phyloP scores from a whole-genome alignment of 2,888 invertebrate genomes.

The Acronicta psi region DNA sequence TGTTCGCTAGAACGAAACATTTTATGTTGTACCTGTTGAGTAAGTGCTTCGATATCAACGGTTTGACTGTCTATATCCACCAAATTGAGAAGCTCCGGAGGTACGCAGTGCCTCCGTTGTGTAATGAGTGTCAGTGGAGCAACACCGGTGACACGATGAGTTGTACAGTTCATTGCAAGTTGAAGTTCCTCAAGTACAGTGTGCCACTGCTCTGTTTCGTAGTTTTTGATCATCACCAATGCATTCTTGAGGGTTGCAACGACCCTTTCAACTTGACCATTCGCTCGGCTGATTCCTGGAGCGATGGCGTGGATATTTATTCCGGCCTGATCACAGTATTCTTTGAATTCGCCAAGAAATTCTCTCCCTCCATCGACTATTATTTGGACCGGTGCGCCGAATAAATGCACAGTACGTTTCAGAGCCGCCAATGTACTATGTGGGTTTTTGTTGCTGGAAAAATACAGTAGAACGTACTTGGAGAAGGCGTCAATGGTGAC shows the following conservation, averaged over 20 bases:
- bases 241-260: conserved; percentile 50
- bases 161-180: conserved; percentile 20
- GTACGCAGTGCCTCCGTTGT: conserved; percentile 15
- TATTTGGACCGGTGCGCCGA: background rate
- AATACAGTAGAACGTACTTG: background rate
- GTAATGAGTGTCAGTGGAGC: conserved; percentile 20
- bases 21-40: too few relatives aligned
- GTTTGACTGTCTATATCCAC: conserved; percentile 14
- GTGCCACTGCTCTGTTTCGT: conserved; percentile 16
- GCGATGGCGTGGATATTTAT: conserved; percentile 11
- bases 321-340: background rate
- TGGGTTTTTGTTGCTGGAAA: background rate
- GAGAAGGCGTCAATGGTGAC: background rate
- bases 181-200: conserved; percentile 13
- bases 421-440: background rate
- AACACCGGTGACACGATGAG: conserved; percentile 15
- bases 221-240: conserved; percentile 49
- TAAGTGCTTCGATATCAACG: too few relatives aligned
- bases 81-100: conserved; percentile 22
- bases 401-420: background rate
- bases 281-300: conserved; percentile 39
- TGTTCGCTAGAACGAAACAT: too few relatives aligned
- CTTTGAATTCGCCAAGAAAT: background rate
- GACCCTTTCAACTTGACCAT: conserved; percentile 38
- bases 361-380: background rate